Percentiles rank a stretch among this genome's conserved stretches.
Evolutionary conservation across 1,140 invertebrate species (phyloP).

Genomic region (Drosophila kepulauana): DNA sequence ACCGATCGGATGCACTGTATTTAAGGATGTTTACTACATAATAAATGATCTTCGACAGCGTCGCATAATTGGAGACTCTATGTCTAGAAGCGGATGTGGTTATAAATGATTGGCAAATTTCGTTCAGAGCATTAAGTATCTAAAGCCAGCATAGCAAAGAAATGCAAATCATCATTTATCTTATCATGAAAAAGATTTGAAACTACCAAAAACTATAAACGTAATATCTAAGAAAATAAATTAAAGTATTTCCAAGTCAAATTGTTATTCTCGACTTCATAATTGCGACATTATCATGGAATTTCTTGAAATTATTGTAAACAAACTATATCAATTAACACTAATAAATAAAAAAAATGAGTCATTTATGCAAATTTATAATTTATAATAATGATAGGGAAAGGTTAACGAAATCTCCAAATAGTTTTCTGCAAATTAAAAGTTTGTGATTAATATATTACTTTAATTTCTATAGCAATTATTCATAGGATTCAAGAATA

Average conservation of each 20-base stretch:
- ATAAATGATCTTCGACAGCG: no score
- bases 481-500: no score
- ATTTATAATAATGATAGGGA: no score
- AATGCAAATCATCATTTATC: slow-evolving; percentile 12
- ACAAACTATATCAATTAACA: no score
- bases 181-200: slow-evolving; percentile 19
- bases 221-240: slow-evolving; percentile 39
- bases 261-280: background rate
- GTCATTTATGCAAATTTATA: no score
- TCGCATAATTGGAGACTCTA: background rate
- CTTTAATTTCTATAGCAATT: no score
- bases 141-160: background rate
- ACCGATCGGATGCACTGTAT: slow-evolving; percentile 2
- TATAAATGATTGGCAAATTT: background rate
- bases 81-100: background rate
- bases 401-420: no score
- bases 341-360: no score
- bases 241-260: slow-evolving; percentile 19
- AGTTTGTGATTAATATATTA: no score
- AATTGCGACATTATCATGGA: background rate
- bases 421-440: no score
- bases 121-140: no score
- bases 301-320: background rate
- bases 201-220: slow-evolving; percentile 1
- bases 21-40: no score